These are phyloP conservation scores for Drosophila austrosaltans DNA, from an alignment of 2,888 invertebrate genomes.

Conservation along the genomic window DNA sequence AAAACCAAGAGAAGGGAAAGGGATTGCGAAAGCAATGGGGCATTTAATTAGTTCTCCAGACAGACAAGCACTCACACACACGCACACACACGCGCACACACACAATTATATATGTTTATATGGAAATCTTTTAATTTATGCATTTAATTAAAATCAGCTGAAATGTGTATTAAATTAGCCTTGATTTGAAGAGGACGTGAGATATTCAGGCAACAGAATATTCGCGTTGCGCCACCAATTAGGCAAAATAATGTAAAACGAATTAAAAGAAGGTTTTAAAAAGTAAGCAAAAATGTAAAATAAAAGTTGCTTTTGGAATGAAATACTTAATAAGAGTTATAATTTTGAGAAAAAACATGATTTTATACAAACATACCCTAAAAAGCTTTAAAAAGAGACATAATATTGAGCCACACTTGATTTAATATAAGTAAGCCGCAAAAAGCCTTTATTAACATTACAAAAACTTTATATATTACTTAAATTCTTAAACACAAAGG, in stretches of 20 bases:
- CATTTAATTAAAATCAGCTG: slow-evolving; percentile 50
- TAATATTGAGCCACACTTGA: neutral
- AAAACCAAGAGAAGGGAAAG: neutral
- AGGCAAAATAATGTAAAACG: neutral
- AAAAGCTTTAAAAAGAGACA: neutral
- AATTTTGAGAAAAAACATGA: too few species aligned
- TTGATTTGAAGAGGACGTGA: slow-evolving; percentile 5
- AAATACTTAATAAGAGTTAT: neutral
- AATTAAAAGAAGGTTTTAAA: neutral
- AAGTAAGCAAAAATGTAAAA: neutral
- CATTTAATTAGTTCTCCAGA: slow-evolving; percentile 54
- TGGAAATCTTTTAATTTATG: slow-evolving; percentile 48
- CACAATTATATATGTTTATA: slow-evolving; percentile 20
- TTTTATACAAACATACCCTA: too few species aligned
- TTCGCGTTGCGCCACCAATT: neutral
- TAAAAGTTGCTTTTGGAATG: neutral
- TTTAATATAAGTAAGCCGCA: too few species aligned
- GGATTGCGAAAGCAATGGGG: slow-evolving; percentile 15
- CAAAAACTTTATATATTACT: too few species aligned
- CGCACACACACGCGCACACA: slow-evolving; percentile 10
- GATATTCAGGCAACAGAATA: neutral
- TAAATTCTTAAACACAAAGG: too few species aligned
- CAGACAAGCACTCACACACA: slow-evolving; percentile 17
- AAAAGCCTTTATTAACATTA: too few species aligned
- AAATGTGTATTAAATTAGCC: slow-evolving; percentile 26